Conservation (phyloP, 2,888 invertebrate species). For the Phytoseiulus persimilis region DNA sequence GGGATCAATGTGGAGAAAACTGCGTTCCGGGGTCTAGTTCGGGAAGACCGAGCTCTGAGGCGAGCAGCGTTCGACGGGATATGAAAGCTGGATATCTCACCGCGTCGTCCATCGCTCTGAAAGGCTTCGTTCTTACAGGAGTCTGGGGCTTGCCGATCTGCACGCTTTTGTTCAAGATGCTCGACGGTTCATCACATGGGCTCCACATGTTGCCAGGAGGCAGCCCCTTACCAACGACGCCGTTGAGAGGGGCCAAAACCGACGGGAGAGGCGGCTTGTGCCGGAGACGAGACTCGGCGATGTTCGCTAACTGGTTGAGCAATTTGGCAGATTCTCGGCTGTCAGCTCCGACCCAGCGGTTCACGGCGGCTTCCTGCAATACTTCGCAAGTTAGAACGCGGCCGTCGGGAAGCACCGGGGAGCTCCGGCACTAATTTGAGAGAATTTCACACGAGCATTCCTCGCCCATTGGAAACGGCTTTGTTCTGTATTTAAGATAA, state of each 20-base stretch:
- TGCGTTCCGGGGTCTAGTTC: too few species aligned
- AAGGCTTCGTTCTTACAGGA: slow-evolving; percentile 23
- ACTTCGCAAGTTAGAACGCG: not conserved
- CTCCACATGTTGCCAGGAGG: slow-evolving; percentile 13
- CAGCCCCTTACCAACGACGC: not conserved
- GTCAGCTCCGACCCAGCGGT: slow-evolving; percentile 32
- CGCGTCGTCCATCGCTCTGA: not conserved
- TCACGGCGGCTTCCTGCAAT: slow-evolving; percentile 13
- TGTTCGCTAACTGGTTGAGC: slow-evolving; percentile 26
- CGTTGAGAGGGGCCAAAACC: slow-evolving; percentile 9
- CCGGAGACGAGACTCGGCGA: slow-evolving; percentile 12
- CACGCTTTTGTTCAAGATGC: slow-evolving; percentile 27
- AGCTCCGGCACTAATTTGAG: too few species aligned
- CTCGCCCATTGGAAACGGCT: too few species aligned
- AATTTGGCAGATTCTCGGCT: slow-evolving; percentile 30
- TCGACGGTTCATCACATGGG: slow-evolving; percentile 25
- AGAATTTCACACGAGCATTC: too few species aligned
- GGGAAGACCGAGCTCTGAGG: too few species aligned
- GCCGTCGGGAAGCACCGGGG: not conserved
- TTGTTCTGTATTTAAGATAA: too few species aligned
- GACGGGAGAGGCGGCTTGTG: slow-evolving; percentile 21
- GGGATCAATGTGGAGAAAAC: not conserved
- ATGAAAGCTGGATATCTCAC: not conserved
- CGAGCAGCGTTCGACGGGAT: not conserved
- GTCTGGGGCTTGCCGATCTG: slow-evolving; percentile 34